Evolutionary conservation across 2,888 invertebrate species (phyloP), one percentile per base, ranked within the genome.

Genomic region (Tenthredo amoena): DNA sequence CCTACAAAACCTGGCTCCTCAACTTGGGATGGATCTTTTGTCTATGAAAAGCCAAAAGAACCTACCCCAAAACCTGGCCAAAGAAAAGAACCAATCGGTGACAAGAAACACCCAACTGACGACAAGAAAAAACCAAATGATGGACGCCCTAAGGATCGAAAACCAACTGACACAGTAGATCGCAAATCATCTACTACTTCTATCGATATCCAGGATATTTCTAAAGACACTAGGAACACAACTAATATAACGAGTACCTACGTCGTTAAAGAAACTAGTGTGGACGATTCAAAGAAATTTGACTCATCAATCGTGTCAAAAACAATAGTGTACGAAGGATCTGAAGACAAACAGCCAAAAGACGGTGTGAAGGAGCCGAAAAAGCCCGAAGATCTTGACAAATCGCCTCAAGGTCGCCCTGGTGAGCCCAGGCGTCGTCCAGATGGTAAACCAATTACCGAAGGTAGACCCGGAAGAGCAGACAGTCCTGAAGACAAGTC

Each of bases 21-120:
- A 0, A 89, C 92, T 5, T 92, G 92, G 92, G 91, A 92, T 72
- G 92, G 91, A 15, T 89, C 90, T 0, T 92, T 92, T 68, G 88
- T 89, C 31, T 87, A 89, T 76, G 91, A 92, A 72, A 92, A 91
- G 50, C 86, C 90, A 1, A 40, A 84, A 0, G 87, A 87, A 6
- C 82, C 43, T 65, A 87, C 86, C 72, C 87, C 86, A 71, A 87
- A 84, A 83, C 87, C 87, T 31, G 76, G 9, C 34, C 85, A 87
- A 21, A 85, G 34, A 71, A 81, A 71, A 81, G 31, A 77, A 40
- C 26, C 26, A 43, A 50, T n/a, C 43, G 81, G 85, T 37, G 87
- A 89, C 71, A 79, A 86, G 79, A 84, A 84, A 12, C 87, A 86
- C 72, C 77, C 71, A 26, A 68, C 84, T 40, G 85, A 86, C 6